Evolutionary conservation across 2,888 invertebrate species (phyloP).

Genomic region (Endomychus coccineus): DNA sequence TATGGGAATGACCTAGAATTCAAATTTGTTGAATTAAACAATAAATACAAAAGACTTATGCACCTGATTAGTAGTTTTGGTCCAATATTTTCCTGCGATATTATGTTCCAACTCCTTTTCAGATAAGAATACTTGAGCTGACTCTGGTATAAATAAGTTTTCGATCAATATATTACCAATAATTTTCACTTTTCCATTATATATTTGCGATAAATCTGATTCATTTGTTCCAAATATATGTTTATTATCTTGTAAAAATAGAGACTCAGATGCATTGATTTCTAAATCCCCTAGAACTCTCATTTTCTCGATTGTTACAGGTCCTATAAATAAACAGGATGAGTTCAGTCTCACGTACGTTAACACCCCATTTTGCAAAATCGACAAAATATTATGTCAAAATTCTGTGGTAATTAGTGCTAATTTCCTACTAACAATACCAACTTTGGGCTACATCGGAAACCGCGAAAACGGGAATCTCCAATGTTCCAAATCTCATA

Average conservation of each 20-base stretch:
- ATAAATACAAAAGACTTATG: too few species aligned
- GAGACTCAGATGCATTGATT: slow-evolving; percentile 20
- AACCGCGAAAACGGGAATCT: too few species aligned
- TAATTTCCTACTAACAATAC: too few species aligned
- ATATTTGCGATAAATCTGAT: slow-evolving; percentile 35
- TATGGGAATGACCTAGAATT: slow-evolving; percentile 30
- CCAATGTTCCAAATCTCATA: too few species aligned
- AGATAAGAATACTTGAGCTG: slow-evolving; percentile 26
- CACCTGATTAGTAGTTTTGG: slow-evolving; percentile 36
- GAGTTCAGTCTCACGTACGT: too few species aligned
- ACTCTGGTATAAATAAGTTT: slow-evolving; percentile 26
- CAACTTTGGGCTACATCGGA: too few species aligned
- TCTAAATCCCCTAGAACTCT: slow-evolving; percentile 27
- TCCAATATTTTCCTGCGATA: slow-evolving; percentile 33
- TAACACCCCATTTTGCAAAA: not conserved
- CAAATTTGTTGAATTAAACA: too few species aligned
- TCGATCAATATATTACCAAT: slow-evolving; percentile 33
- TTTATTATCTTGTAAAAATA: slow-evolving; percentile 22
- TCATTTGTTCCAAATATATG: slow-evolving; percentile 31
- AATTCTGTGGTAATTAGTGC: too few species aligned
- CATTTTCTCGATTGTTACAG: slow-evolving; percentile 30
- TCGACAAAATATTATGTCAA: too few species aligned
- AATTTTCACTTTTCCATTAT: slow-evolving; percentile 35
- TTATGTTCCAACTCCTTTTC: slow-evolving; percentile 26
- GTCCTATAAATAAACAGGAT: too few species aligned